A percentile compares a stretch with the other conserved stretches of the same genome.
These are phyloP conservation scores for Lates calcarifer DNA, from an alignment of 2,113 vertebrate species.

Conservation along the genomic window DNA sequence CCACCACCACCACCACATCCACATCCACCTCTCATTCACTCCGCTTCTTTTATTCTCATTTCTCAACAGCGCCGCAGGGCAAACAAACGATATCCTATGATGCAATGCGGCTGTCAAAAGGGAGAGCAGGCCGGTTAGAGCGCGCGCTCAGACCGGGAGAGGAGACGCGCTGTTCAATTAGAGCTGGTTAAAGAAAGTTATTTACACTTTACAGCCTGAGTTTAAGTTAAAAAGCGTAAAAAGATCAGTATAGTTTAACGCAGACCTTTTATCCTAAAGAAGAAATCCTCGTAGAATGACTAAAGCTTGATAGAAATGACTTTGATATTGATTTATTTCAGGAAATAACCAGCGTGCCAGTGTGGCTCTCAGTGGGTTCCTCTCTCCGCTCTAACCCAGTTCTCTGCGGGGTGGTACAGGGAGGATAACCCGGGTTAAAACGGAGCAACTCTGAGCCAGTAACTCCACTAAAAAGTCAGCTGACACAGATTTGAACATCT, in stretches of 20 bases:
- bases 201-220: constrained; percentile 49
- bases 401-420: constrained; percentile 4
- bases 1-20: neutral
- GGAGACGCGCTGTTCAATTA: constrained; percentile 24
- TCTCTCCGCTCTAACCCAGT: neutral
- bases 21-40: constrained; percentile 31
- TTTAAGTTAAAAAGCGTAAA: constrained; percentile 25
- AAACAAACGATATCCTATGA: constrained; percentile 48
- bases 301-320: constrained; percentile 20
- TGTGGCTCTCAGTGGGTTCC: neutral
- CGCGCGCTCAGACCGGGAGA: neutral
- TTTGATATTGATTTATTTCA: constrained; percentile 32
- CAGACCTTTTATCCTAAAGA: constrained; percentile 31
- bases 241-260: constrained; percentile 26
- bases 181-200: constrained; percentile 38
- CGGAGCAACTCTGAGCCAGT: neutral
- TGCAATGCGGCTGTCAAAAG: constrained; percentile 54
- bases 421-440: constrained; percentile 34
- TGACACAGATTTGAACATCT: no score
- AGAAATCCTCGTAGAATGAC: constrained; percentile 12
- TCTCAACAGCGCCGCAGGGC: constrained; percentile 26
- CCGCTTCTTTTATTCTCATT: neutral
- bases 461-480: no score
- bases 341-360: constrained; percentile 2
- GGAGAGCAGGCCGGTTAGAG: neutral